Conservation (phyloP, 2,888 invertebrate species). For the Tanytarsus gracilentus region DNA sequence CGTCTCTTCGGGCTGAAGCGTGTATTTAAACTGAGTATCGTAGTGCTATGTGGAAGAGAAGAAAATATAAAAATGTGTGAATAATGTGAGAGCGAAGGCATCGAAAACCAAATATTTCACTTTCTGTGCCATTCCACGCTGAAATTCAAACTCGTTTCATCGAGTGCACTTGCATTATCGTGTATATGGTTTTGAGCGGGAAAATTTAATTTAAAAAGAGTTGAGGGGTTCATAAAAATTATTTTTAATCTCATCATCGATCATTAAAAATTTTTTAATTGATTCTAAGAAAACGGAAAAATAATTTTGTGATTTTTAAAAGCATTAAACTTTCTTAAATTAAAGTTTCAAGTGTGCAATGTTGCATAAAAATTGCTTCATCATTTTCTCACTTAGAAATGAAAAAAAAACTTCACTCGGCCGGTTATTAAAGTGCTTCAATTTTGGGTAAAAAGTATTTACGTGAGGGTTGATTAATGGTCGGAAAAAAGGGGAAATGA, state of each 20-base stretch:
- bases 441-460: neutral
- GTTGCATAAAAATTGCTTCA: constrained; percentile 15
- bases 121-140: too few species aligned
- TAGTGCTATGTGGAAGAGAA: neutral
- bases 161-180: too few species aligned
- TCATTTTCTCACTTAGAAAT: constrained; percentile 12
- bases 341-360: constrained; percentile 15
- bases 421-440: constrained; percentile 10
- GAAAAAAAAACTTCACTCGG: neutral
- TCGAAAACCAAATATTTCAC: too few species aligned
- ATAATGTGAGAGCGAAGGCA: too few species aligned
- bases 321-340: constrained; percentile 20
- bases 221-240: too few species aligned
- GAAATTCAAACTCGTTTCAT: too few species aligned
- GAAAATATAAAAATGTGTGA: constrained; percentile 4
- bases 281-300: too few species aligned
- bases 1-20: constrained; percentile 7
- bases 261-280: too few species aligned
- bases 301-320: too few species aligned
- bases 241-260: too few species aligned
- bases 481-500: neutral
- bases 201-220: neutral
- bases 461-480: constrained; percentile 11
- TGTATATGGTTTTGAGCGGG: neutral
- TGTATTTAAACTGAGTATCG: constrained; percentile 1